Evolutionary conservation across 2,888 invertebrate genomes (phyloP).

Genomic region (Leptopilina myrica): DNA sequence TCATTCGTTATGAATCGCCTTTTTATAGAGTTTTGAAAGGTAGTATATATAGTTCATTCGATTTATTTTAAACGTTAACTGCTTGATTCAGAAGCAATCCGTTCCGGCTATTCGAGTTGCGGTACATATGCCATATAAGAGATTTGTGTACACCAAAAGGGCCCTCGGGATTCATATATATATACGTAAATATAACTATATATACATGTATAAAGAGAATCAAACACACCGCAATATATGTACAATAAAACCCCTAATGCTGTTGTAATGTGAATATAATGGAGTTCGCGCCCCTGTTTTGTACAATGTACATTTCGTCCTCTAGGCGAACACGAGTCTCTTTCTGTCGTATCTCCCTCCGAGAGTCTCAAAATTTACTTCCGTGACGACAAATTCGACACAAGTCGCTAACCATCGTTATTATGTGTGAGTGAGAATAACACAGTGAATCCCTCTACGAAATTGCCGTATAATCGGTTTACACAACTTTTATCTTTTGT

Average conservation of each 20-base stretch:
- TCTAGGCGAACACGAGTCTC: conserved; percentile 20
- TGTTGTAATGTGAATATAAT: conserved; percentile 69
- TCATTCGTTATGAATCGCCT: conserved; percentile 48
- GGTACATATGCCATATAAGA: conserved; percentile 53
- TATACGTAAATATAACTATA: background rate
- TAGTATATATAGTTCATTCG: conserved; percentile 48
- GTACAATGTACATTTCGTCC: conserved; percentile 54
- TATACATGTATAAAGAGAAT: conserved; percentile 41
- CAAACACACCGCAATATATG: conserved; percentile 52
- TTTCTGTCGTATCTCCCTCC: conserved; percentile 40
- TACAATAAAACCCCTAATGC: conserved; percentile 65
- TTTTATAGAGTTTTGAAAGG: conserved; percentile 52
- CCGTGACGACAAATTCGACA: conserved; percentile 68
- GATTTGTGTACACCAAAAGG: conserved; percentile 51
- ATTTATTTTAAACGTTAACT: conserved; percentile 69
- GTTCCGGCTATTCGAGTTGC: conserved; percentile 63
- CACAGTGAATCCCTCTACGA: conserved; percentile 14
- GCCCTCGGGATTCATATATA: conserved; percentile 38
- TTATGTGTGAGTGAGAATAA: conserved; percentile 15
- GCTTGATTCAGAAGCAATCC: conserved; percentile 63
- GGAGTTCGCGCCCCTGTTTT: conserved; percentile 60
- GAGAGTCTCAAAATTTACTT: conserved; percentile 51
- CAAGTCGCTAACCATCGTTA: conserved; percentile 59
- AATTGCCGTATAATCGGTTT: conserved; percentile 30
- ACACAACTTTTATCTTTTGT: background rate